phyloP scores from a whole-genome alignment of 1,140 invertebrate genomes.

The Lasioglossum albipes region DNA sequence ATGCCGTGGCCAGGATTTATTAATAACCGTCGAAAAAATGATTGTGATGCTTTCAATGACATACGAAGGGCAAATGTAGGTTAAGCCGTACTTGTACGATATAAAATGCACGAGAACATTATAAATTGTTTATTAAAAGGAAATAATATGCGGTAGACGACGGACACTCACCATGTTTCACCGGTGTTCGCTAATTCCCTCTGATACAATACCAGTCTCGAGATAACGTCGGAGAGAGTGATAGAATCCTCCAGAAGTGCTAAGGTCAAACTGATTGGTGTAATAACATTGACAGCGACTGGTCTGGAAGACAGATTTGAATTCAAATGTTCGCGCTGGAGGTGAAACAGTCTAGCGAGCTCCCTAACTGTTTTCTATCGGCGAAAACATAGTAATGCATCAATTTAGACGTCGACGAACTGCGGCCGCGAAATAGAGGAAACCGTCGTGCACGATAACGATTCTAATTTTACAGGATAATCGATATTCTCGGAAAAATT shows the following conservation, averaged over 20 bases:
- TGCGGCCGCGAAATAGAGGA: no score
- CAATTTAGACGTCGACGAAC: background rate
- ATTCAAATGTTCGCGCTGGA: constrained; percentile 29
- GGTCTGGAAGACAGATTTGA: constrained; percentile 45
- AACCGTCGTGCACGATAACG: background rate
- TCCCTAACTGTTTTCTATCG: background rate
- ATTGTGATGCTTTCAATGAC: background rate
- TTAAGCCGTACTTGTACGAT: constrained; percentile 14
- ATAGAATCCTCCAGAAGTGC: constrained; percentile 10
- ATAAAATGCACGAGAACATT: constrained; percentile 1
- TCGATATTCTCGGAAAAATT: constrained; percentile 15
- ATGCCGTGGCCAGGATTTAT: background rate
- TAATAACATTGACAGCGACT: constrained; percentile 2
- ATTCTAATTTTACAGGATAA: background rate
- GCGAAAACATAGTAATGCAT: background rate
- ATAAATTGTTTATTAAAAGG: constrained; percentile 1
- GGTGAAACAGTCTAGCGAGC: background rate
- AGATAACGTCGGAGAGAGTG: background rate
- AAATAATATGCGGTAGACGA: background rate
- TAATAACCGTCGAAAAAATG: background rate
- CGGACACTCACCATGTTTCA: constrained; percentile 16
- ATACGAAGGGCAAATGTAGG: constrained; percentile 50
- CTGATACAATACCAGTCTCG: background rate
- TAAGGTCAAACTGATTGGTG: constrained; percentile 32
- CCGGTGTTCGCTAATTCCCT: background rate